phyloP scores from a whole-genome alignment of 2,888 invertebrate species.

The Cantharis flavilabris region DNA sequence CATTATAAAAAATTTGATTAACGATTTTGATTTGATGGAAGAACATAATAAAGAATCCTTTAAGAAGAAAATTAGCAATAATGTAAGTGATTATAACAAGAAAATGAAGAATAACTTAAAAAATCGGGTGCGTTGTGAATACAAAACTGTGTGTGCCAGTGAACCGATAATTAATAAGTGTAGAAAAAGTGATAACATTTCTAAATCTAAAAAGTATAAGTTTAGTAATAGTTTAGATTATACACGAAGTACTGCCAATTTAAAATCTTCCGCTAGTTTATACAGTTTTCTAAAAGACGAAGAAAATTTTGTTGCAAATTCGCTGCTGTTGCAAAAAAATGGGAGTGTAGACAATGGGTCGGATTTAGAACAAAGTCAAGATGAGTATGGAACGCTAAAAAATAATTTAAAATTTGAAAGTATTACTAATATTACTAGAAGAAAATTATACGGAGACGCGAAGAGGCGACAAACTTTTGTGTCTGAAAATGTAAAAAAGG shows the following conservation, averaged over 20 bases:
- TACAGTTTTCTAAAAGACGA: conserved; percentile 42
- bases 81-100: conserved; percentile 8
- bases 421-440: conserved; percentile 19
- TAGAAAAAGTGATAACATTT: conserved; percentile 43
- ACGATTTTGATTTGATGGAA: conserved; percentile 45
- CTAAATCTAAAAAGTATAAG: conserved; percentile 12
- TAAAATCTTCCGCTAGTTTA: conserved; percentile 38
- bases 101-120: conserved; percentile 22
- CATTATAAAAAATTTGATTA: conserved; percentile 51
- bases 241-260: background rate
- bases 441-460: conserved; percentile 17
- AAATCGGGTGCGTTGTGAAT: conserved; percentile 31
- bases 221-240: conserved; percentile 13
- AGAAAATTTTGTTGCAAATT: conserved; percentile 48
- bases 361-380: conserved; percentile 9
- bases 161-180: conserved; percentile 44
- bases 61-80: conserved; percentile 14
- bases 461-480: conserved; percentile 26
- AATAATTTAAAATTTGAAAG: conserved; percentile 20
- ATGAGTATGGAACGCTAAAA: conserved; percentile 6
- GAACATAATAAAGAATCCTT: conserved; percentile 13
- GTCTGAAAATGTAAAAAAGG: conserved; percentile 28
- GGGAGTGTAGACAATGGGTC: conserved; percentile 14
- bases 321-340: conserved; percentile 44
- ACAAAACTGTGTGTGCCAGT: conserved; percentile 39